These are phyloP conservation scores for Pseudochirops cupreus DNA, from an alignment of 2,797 vertebrate genomes.

Conservation along the genomic window DNA sequence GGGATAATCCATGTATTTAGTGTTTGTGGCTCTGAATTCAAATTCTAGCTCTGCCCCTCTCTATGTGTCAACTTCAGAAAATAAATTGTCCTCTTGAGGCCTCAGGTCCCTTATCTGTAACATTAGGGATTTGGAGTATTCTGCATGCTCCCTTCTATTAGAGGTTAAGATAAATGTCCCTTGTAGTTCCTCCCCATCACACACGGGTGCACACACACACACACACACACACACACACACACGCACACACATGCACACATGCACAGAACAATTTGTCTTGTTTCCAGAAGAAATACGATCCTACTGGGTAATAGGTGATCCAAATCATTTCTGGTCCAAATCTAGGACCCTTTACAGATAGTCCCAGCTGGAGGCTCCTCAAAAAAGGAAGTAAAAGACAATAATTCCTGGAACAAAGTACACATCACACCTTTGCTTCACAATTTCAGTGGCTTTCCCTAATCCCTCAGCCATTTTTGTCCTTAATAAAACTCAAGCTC, in stretches of 20 bases:
- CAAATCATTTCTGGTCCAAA: not conserved
- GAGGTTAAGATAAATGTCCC: not conserved
- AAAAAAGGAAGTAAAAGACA: not conserved
- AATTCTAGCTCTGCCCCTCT: not conserved
- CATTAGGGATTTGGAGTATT: not conserved
- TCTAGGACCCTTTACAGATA: not conserved
- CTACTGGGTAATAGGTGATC: accelerated
- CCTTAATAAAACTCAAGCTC: not conserved
- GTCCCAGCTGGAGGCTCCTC: not conserved
- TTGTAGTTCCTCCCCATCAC: not conserved
- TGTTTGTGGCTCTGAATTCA: too few relatives aligned
- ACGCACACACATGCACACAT: too few relatives aligned
- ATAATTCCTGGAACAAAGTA: not conserved
- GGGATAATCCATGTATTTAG: too few relatives aligned
- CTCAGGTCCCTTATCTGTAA: not conserved
- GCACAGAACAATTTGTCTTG: not conserved
- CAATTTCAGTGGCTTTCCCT: not conserved
- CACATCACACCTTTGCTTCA: not conserved
- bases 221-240: too few relatives aligned
- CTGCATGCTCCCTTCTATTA: not conserved
- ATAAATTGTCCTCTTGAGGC: not conserved
- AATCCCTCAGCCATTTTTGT: not conserved
- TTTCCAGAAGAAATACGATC: not conserved
- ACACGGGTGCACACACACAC: too few relatives aligned
- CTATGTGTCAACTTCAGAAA: not conserved